phyloP scores from a whole-genome alignment of 1,140 invertebrate species.

The Thrips palmi region DNA sequence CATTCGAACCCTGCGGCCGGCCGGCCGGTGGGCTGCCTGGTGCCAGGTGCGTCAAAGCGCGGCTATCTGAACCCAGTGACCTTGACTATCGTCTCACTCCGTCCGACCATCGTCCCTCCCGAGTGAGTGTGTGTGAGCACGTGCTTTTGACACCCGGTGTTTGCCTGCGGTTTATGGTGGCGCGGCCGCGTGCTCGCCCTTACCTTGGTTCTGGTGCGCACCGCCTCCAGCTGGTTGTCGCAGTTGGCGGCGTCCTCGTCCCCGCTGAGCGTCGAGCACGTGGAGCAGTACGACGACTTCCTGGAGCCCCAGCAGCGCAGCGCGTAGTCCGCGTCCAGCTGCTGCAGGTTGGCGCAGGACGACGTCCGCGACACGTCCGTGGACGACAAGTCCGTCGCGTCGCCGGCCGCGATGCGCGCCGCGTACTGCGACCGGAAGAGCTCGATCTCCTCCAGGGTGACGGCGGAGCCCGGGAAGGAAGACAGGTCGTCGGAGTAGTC shows the following conservation, averaged over 20 bases:
- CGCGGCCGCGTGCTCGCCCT: slow-evolving; percentile 2
- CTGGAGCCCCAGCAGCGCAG: slow-evolving; percentile 28
- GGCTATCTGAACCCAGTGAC: too few relatives aligned
- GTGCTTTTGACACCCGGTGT: background rate
- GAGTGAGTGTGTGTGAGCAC: too few relatives aligned
- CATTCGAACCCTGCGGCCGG: too few relatives aligned
- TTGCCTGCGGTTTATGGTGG: background rate
- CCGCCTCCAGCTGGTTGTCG: slow-evolving; percentile 11
- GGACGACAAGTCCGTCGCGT: slow-evolving; percentile 33
- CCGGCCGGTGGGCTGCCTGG: too few relatives aligned
- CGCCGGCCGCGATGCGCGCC: slow-evolving; percentile 15
- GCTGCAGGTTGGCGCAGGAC: slow-evolving; percentile 33
- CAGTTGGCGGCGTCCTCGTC: slow-evolving; percentile 35
- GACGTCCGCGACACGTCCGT: slow-evolving; percentile 43
- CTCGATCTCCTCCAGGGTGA: slow-evolving; percentile 43
- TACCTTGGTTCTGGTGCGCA: slow-evolving; percentile 13
- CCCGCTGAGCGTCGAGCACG: slow-evolving; percentile 40
- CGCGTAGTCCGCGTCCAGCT: slow-evolving; percentile 31
- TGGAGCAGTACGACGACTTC: slow-evolving; percentile 42
- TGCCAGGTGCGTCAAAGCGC: too few relatives aligned
- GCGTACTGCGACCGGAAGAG: slow-evolving; percentile 28
- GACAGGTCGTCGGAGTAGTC: slow-evolving; percentile 63
- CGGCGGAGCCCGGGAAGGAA: slow-evolving; percentile 18
- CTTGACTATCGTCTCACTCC: too few relatives aligned
- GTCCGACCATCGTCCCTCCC: too few relatives aligned